A percentile compares a stretch with the other conserved stretches of the same genome.
These are phyloP conservation scores for Ianthella basta DNA, from an alignment of 37 sponge, comb jelly and placozoan genomes.

Conservation along the genomic window DNA sequence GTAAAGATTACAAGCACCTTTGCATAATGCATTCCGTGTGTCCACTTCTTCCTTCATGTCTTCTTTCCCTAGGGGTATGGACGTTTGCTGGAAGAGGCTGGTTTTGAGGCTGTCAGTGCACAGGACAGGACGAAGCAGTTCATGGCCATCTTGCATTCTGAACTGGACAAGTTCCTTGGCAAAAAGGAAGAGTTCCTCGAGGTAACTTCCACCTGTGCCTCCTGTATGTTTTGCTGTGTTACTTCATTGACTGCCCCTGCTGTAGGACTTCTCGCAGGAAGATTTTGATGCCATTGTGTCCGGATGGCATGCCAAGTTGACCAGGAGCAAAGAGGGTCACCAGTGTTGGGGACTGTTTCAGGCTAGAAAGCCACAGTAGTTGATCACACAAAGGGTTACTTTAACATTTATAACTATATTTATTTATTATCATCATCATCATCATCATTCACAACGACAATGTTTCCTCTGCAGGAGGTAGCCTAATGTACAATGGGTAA, in stretches of 20 bases:
- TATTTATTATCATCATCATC: no score
- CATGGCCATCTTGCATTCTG: background rate
- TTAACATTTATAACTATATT: no score
- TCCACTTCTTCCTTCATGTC: background rate
- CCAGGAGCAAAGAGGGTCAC: background rate
- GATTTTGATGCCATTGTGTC: conserved; percentile 20
- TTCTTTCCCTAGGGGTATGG: background rate
- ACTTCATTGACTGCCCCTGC: background rate
- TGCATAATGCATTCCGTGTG: background rate
- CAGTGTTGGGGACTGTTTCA: conserved; percentile 32
- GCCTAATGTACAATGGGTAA: no score
- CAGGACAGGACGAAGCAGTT: conserved; percentile 22
- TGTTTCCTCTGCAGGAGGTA: no score
- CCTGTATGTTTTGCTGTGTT: no score
- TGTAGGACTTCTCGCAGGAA: conserved; percentile 29
- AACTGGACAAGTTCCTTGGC: background rate
- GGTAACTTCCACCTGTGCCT: no score
- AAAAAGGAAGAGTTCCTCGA: background rate
- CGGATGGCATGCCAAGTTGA: conserved; percentile 28
- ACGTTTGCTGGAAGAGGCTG: background rate
- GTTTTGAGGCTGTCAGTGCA: background rate
- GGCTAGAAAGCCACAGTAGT: background rate
- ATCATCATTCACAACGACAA: no score
- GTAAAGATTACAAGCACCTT: background rate
- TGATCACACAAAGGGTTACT: no score